phyloP scores from a whole-genome alignment of 2,113 vertebrate species.

The Eolophus roseicapilla region DNA sequence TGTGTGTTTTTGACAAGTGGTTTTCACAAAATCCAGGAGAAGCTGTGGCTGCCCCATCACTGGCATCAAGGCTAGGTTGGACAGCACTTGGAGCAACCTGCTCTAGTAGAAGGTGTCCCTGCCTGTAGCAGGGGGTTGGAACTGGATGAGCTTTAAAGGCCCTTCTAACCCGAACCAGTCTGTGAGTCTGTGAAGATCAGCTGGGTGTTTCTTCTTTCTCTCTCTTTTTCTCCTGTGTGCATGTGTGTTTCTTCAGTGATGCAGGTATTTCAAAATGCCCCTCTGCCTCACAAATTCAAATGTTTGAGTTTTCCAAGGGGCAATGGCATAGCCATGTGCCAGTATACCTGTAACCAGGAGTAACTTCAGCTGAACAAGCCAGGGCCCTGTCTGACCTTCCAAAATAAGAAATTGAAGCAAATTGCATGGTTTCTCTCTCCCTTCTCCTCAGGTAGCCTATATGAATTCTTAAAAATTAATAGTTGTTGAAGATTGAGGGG shows the following conservation, averaged over 20 bases:
- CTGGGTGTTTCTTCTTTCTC: neutral
- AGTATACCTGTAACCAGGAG: neutral
- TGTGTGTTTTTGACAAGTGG: neutral
- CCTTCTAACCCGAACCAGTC: neutral
- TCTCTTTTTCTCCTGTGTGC: no score
- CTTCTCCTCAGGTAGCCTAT: neutral
- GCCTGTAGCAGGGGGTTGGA: neutral
- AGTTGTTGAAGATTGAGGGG: neutral
- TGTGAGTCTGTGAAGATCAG: neutral
- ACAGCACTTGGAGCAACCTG: neutral
- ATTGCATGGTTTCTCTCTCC: neutral
- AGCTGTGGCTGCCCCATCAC: neutral
- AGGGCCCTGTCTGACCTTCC: neutral
- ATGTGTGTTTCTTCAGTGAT: neutral
- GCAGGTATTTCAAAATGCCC: neutral
- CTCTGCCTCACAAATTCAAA: neutral
- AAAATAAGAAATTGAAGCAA: neutral
- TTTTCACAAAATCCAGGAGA: neutral
- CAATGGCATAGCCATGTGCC: neutral
- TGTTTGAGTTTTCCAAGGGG: neutral
- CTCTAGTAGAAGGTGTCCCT: neutral
- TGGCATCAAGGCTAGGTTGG: neutral
- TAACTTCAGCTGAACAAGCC: neutral
- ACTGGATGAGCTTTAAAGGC: neutral
- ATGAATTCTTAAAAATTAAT: neutral